These are phyloP conservation scores for Drosophila rubida DNA, from an alignment of 2,888 invertebrate genomes.

Conservation along the genomic window DNA sequence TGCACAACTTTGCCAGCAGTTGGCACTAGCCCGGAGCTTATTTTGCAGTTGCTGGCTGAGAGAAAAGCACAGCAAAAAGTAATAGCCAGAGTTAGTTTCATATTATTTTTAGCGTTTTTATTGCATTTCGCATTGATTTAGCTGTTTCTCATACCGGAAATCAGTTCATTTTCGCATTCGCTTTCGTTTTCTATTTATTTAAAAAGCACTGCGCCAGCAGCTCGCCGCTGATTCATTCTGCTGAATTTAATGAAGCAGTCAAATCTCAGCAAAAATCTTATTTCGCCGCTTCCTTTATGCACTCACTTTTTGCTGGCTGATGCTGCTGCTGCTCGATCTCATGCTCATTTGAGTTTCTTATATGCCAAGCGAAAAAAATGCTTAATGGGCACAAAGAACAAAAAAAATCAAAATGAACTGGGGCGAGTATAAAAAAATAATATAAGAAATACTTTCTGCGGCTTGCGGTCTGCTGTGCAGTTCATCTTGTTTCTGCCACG, in stretches of 20 bases:
- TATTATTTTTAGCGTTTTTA: slow-evolving; percentile 27
- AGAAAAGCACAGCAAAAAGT: slow-evolving; percentile 13
- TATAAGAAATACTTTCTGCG: slow-evolving; percentile 42
- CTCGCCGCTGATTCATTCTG: background rate
- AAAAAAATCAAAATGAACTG: slow-evolving; percentile 21
- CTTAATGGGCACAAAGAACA: slow-evolving; percentile 54
- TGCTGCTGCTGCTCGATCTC: slow-evolving; percentile 23
- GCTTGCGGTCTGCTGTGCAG: slow-evolving; percentile 28
- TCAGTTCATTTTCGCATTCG: slow-evolving; percentile 11
- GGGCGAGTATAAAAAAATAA: slow-evolving; percentile 14
- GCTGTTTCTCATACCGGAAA: slow-evolving; percentile 25
- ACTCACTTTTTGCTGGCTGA: slow-evolving; percentile 40
- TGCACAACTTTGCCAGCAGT: slow-evolving; percentile 60
- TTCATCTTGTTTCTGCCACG: slow-evolving; percentile 38
- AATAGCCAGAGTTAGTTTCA: slow-evolving; percentile 30
- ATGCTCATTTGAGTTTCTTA: slow-evolving; percentile 62
- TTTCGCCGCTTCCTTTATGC: slow-evolving; percentile 33
- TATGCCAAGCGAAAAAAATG: slow-evolving; percentile 42
- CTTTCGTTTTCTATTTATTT: slow-evolving; percentile 9
- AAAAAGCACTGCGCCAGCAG: background rate
- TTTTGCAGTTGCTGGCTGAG: slow-evolving; percentile 41
- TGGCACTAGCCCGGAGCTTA: slow-evolving; percentile 52
- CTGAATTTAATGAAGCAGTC: slow-evolving; percentile 60
- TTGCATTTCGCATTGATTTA: slow-evolving; percentile 35
- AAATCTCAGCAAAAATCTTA: slow-evolving; percentile 54